These are phyloP conservation scores for Ichneumoninae sp. DNA, from an alignment of 2,888 invertebrate species.

Conservation along the genomic window DNA sequence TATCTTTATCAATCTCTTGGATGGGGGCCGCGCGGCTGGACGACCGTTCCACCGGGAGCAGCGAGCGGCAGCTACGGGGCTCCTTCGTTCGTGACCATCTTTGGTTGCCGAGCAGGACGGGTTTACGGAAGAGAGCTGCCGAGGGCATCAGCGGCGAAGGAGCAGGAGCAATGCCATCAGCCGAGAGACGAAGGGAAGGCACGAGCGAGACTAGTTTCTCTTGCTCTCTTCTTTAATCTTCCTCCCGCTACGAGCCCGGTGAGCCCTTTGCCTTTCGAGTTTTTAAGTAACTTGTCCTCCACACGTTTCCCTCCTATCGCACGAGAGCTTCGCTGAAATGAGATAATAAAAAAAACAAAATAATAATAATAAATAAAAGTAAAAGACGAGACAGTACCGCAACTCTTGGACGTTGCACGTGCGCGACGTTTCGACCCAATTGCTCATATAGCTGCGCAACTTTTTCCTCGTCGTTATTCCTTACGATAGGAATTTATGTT, in stretches of 20 bases:
- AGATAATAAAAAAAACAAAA: background rate
- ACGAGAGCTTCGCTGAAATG: slow-evolving; percentile 12
- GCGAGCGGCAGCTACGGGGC: slow-evolving; percentile 53
- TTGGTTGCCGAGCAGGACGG: slow-evolving; percentile 72
- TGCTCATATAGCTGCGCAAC: slow-evolving; percentile 19
- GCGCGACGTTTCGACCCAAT: slow-evolving; percentile 28
- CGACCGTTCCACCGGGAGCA: slow-evolving; percentile 59
- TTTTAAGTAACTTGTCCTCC: slow-evolving; percentile 30
- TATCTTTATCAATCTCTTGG: slow-evolving; percentile 79
- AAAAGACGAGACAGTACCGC: slow-evolving; percentile 1
- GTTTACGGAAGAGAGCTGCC: slow-evolving; percentile 71
- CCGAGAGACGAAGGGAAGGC: slow-evolving; percentile 26
- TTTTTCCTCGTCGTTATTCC: slow-evolving; percentile 27
- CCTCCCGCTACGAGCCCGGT: slow-evolving; percentile 14
- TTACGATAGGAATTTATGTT: background rate
- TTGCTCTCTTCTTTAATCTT: slow-evolving; percentile 31
- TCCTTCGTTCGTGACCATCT: slow-evolving; percentile 77
- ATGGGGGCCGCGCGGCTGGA: slow-evolving; percentile 67
- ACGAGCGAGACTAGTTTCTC: slow-evolving; percentile 43
- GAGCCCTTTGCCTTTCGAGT: slow-evolving; percentile 31
- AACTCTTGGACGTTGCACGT: slow-evolving; percentile 28
- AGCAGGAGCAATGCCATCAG: slow-evolving; percentile 35
- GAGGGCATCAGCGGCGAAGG: slow-evolving; percentile 50
- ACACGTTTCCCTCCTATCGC: slow-evolving; percentile 14
- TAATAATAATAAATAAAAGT: background rate